Base-by-base conservation (phyloP, 2,797 vertebrate genomes). In the Jordanella pulchra region DNA sequence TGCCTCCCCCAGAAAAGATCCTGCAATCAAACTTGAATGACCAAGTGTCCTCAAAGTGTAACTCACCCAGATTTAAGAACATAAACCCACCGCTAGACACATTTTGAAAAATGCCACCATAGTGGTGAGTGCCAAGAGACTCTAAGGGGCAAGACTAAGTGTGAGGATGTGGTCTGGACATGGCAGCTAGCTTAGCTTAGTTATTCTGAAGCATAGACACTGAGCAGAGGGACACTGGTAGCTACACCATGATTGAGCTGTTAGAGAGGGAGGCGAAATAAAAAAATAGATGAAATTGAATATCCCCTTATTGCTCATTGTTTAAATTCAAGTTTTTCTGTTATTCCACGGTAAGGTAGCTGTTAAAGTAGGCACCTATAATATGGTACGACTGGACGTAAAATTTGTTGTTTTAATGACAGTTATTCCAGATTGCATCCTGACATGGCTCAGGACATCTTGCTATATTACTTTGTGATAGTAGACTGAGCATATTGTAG, bases 1-100 rank as follows among this genome's bases (percentile, higher is more conserved):
- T 0, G 10, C 27, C 53, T 27, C 75, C 65, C 73, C 28, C 55
- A 69, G 71, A 13, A 17, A 67, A 71, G 69, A 68, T 71, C 78
- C 56, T 45, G 71, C 11, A 35, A 23, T 61, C 58, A 61, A 39
- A 39, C 18, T 61, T 51, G 47, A 48, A 51, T 51, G 21, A n/a
- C 18, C 23, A 51, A 23, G 50, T n/a, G 21, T 23, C 21, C 21
- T 39, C 35, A 39, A 39, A 39, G 35, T 39, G 35, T 39, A 39
- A 39, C 35, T 39, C 35, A 39, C 35, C 35, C 35, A 39, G 35
- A 39, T 39, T 39, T 4, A 39, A 39, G 35, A 39, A 39, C 35
- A 39, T 39, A 39, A 39, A 4, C 35, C 35, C 5, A 7, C 35
- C 35, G 35, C 35, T 39, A 39, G 35, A 39, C 35, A 39, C 35